Evolutionary conservation across 1,140 invertebrate genomes (phyloP).

Genomic region (Agraylea sexmaculata): DNA sequence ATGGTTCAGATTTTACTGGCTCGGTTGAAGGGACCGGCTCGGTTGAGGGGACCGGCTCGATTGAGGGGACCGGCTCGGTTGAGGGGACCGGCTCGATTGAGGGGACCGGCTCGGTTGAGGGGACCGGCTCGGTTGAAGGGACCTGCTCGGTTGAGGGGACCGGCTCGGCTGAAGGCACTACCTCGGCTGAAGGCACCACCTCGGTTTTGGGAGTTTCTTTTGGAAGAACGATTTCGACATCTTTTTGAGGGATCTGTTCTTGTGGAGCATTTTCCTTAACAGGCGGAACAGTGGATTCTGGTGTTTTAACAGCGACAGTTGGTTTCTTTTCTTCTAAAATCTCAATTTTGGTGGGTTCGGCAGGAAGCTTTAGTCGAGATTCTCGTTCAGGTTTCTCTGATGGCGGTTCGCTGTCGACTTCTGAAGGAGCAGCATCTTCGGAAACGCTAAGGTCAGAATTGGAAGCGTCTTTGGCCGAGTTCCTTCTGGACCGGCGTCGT

Average conservation of each 20-base stretch:
- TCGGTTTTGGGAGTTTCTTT: neutral
- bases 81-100: neutral
- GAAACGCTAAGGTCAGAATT: no score
- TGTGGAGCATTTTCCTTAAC: neutral
- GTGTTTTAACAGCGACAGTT: neutral
- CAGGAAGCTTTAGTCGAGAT: neutral
- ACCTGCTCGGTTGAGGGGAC: neutral
- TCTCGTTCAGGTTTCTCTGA: neutral
- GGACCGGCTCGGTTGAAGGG: conserved; percentile 1
- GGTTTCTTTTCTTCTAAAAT: neutral
- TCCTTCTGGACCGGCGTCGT: conserved; percentile 9
- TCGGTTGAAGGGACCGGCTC: conserved; percentile 1
- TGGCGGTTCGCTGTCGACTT: neutral
- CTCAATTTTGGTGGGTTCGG: neutral
- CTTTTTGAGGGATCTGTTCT: no score
- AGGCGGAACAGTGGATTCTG: neutral
- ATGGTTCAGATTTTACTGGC: neutral
- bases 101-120: neutral
- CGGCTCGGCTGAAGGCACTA: neutral
- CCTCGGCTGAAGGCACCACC: neutral
- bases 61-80: neutral
- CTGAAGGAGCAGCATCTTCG: neutral
- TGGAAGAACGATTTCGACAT: no score
- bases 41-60: neutral
- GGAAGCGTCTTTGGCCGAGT: neutral